phyloP scores from a whole-genome alignment of 1,140 invertebrate genomes.

The Drosophila sturtevanti region DNA sequence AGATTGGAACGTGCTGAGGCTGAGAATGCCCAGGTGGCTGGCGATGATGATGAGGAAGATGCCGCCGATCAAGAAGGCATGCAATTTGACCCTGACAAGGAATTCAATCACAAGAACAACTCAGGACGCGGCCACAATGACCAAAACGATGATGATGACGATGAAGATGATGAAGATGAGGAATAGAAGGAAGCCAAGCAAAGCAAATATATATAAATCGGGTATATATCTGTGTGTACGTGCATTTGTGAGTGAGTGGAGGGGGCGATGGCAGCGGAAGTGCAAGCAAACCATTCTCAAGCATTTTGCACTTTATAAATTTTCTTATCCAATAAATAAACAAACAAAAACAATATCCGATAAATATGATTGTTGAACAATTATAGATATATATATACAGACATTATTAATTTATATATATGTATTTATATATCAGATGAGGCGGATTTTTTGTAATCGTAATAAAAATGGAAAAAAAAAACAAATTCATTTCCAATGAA shows the following conservation, averaged over 20 bases:
- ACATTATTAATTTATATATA: too few relatives aligned
- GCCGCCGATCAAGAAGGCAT: slow-evolving; percentile 85
- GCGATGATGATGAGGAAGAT: slow-evolving; percentile 94
- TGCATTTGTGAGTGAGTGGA: slow-evolving; percentile 2
- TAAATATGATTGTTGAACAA: not conserved
- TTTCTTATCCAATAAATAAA: slow-evolving; percentile 3
- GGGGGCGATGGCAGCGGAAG: not conserved
- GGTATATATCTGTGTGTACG: not conserved
- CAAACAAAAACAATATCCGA: not conserved
- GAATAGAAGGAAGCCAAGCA: slow-evolving; percentile 8
- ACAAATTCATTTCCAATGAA: too few relatives aligned
- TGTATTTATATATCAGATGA: not conserved
- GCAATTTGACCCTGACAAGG: slow-evolving; percentile 83
- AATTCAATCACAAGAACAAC: slow-evolving; percentile 74
- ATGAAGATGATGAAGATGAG: slow-evolving; percentile 62
- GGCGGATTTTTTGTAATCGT: not conserved
- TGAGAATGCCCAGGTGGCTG: slow-evolving; percentile 96
- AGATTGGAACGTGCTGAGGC: slow-evolving; percentile 96
- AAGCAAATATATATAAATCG: not conserved
- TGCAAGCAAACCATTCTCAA: not conserved
- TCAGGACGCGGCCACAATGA: slow-evolving; percentile 29
- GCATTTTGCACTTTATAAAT: slow-evolving; percentile 2
- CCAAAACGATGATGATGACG: slow-evolving; percentile 63
- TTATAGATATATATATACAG: not conserved
- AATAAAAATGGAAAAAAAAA: not conserved